phyloP scores from a whole-genome alignment of 2,888 invertebrate species.

The Agriopis leucophaearia region DNA sequence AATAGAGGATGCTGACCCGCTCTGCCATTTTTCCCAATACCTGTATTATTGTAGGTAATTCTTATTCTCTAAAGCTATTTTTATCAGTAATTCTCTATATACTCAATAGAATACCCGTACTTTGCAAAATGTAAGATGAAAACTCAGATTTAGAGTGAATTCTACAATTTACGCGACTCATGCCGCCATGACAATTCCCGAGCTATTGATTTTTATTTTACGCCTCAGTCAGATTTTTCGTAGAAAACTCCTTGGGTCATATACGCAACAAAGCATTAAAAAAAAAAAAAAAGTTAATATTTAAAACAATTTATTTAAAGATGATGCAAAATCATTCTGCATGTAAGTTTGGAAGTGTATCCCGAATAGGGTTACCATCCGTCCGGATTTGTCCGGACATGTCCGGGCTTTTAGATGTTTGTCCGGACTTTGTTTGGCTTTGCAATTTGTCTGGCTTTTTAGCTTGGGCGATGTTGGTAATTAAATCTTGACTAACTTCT shows the following conservation, averaged over 20 bases:
- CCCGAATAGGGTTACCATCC: too few species aligned
- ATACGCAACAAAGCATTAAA: neutral
- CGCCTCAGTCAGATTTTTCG: neutral
- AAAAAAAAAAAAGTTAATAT: too few species aligned
- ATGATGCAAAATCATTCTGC: too few species aligned
- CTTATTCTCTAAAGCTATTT: neutral
- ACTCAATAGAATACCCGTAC: neutral
- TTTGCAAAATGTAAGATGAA: neutral
- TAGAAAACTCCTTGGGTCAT: neutral
- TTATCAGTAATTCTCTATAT: neutral
- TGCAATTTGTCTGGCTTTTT: too few species aligned
- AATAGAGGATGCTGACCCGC: neutral
- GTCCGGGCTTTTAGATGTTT: too few species aligned
- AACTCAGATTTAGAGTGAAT: neutral
- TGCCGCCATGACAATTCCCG: neutral
- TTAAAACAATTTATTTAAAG: too few species aligned
- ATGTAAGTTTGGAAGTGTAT: too few species aligned
- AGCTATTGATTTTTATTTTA: conserved; percentile 6
- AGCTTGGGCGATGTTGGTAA: too few species aligned
- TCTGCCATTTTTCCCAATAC: neutral
- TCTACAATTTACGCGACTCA: neutral
- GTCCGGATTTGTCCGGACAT: too few species aligned
- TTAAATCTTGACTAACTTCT: too few species aligned
- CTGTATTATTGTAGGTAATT: neutral
- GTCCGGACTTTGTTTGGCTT: too few species aligned